A percentile compares a stretch with the other conserved stretches of the same genome.
phyloP scores from a whole-genome alignment of 2,113 vertebrate genomes.

The Phrynosoma blainvillii region DNA sequence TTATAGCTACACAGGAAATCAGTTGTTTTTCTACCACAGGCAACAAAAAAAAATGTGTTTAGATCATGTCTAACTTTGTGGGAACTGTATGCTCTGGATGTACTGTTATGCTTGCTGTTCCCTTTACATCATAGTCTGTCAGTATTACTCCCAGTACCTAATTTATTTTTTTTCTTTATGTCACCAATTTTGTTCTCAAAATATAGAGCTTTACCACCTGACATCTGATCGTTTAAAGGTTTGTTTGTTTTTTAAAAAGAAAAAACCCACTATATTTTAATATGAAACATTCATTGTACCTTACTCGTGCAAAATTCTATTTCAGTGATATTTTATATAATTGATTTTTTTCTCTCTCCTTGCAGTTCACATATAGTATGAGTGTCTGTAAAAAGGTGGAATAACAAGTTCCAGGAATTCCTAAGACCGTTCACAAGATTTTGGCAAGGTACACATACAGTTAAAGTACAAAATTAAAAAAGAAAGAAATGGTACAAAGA shows the following conservation, averaged over 20 bases:
- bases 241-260: not conserved
- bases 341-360: not conserved
- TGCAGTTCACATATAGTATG: not conserved
- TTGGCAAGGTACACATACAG: not conserved
- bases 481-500: not conserved
- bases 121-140: not conserved
- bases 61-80: not conserved
- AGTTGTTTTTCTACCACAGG: too few species aligned
- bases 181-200: not conserved
- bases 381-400: not conserved
- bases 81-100: not conserved
- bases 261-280: not conserved
- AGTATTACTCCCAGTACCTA: not conserved
- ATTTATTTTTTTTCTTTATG: not conserved
- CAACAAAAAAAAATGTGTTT: not conserved
- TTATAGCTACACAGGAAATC: not conserved
- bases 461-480: not conserved
- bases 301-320: not conserved
- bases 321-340: not conserved
- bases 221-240: not conserved
- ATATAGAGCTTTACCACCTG: not conserved
- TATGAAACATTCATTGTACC: not conserved
- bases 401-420: slow-evolving; percentile 9
- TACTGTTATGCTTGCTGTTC: not conserved
- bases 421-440: slow-evolving; percentile 1